These are phyloP conservation scores for Drosophila malerkotliana DNA, from an alignment of 1,140 invertebrate species.

Conservation along the genomic window DNA sequence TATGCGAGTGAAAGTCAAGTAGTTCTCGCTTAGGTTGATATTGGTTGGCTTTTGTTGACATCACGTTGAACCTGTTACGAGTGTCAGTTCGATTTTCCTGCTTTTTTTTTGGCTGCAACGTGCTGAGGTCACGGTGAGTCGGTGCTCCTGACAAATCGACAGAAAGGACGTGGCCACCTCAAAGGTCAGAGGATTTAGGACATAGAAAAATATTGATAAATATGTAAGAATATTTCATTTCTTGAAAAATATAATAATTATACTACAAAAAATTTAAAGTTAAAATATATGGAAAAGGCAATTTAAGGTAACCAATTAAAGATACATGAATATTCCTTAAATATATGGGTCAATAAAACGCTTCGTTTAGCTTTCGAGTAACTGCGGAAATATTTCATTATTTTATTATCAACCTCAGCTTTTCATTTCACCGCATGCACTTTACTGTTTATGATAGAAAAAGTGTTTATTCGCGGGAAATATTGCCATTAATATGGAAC, in stretches of 20 bases:
- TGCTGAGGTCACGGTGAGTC: constrained; percentile 43
- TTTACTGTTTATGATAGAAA: constrained; percentile 25
- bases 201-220: neutral
- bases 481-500: constrained; percentile 23
- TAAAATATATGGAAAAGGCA: too few species aligned
- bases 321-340: neutral
- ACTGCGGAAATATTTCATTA: neutral
- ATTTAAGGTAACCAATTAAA: constrained; percentile 11
- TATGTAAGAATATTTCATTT: neutral
- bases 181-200: constrained; percentile 7
- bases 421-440: constrained; percentile 16
- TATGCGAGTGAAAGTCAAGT: constrained; percentile 34
- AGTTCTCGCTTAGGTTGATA: constrained; percentile 40
- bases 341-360: constrained; percentile 1
- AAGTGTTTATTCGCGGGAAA: constrained; percentile 35
- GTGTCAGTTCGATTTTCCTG: constrained; percentile 59
- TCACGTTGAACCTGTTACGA: constrained; percentile 72
- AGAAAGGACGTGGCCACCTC: constrained; percentile 18
- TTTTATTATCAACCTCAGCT: constrained; percentile 18
- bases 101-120: constrained; percentile 10
- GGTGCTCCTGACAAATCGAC: constrained; percentile 41
- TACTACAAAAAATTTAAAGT: too few species aligned
- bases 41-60: constrained; percentile 71
- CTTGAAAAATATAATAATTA: too few species aligned
- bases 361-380: constrained; percentile 1